Conservation (phyloP, 2,888 invertebrate species). For the Xylota sylvarum region DNA sequence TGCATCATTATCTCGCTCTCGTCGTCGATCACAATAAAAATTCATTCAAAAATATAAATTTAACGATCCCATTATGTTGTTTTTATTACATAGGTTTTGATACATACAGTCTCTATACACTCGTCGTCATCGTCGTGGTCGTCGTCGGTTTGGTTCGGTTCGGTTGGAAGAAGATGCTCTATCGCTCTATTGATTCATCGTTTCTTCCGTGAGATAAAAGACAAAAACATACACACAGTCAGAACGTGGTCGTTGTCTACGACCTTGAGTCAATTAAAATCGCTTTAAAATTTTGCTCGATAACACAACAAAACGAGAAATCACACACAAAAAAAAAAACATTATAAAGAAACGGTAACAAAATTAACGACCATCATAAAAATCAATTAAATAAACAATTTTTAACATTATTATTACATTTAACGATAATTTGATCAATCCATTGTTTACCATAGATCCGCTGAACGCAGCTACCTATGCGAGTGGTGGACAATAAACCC, state of each 20-base stretch:
- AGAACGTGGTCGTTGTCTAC: conserved; percentile 6
- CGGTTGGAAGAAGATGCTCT: conserved; percentile 12
- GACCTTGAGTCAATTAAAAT: conserved; percentile 75
- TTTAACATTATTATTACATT: conserved; percentile 64
- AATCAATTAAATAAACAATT: conserved; percentile 80
- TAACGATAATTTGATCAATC: conserved; percentile 74
- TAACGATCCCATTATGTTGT: conserved; percentile 66
- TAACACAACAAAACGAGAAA: conserved; percentile 78
- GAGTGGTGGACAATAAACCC: conserved; percentile 12
- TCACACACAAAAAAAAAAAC: conserved; percentile 76
- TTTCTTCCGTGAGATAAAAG: conserved; percentile 34
- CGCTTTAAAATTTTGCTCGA: conserved; percentile 47
- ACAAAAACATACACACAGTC: conserved; percentile 28
- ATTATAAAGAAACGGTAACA: conserved; percentile 72
- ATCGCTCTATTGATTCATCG: conserved; percentile 46
- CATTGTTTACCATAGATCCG: conserved; percentile 63
- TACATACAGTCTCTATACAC: not conserved
- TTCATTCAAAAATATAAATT: conserved; percentile 64
- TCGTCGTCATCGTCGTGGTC: not conserved
- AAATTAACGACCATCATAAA: conserved; percentile 80
- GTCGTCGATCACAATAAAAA: conserved; percentile 8
- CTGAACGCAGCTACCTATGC: conserved; percentile 24
- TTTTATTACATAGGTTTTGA: conserved; percentile 53
- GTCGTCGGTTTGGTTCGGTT: too few relatives aligned
- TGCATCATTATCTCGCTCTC: conserved; percentile 44